Evolutionary conservation across 2,888 invertebrate genomes (phyloP).

Genomic region (Sceliomorpha sp.): DNA sequence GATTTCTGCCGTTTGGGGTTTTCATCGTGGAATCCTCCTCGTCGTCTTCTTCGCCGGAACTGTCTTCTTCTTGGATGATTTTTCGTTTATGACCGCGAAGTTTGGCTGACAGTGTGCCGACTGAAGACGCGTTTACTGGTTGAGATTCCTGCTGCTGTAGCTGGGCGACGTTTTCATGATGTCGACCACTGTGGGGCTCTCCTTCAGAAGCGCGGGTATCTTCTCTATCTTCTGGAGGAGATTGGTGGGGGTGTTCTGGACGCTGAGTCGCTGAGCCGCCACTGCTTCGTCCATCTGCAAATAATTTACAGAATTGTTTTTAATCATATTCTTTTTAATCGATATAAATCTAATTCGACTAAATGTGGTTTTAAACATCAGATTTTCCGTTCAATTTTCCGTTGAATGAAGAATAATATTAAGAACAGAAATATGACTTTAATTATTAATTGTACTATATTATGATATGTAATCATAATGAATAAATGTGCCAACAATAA

Average conservation of each 20-base stretch:
- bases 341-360: too few relatives aligned
- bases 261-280: slow-evolving; percentile 82
- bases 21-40: slow-evolving; percentile 79
- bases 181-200: slow-evolving; percentile 82
- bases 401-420: too few relatives aligned
- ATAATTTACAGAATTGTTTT: too few relatives aligned
- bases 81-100: slow-evolving; percentile 84
- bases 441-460: too few relatives aligned
- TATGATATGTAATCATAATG: too few relatives aligned
- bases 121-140: slow-evolving; percentile 63
- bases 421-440: too few relatives aligned
- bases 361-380: too few relatives aligned
- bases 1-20: slow-evolving; percentile 78
- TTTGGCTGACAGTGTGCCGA: slow-evolving; percentile 65
- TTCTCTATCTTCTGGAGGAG: slow-evolving; percentile 80
- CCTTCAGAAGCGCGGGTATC: slow-evolving; percentile 81
- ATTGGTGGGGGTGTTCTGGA: slow-evolving; percentile 79
- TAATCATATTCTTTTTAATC: too few relatives aligned
- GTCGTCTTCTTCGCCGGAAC: slow-evolving; percentile 82
- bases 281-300: slow-evolving; percentile 82
- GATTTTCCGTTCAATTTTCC: too few relatives aligned
- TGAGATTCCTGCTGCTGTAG: slow-evolving; percentile 79
- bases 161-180: slow-evolving; percentile 82
- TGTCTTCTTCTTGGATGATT: slow-evolving; percentile 81
- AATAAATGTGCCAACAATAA: too few relatives aligned